Percentiles rank a stretch among this genome's conserved stretches.
These are phyloP conservation scores for Gouania willdenowi DNA, from an alignment of 2,797 vertebrate species.

Conservation along the genomic window DNA sequence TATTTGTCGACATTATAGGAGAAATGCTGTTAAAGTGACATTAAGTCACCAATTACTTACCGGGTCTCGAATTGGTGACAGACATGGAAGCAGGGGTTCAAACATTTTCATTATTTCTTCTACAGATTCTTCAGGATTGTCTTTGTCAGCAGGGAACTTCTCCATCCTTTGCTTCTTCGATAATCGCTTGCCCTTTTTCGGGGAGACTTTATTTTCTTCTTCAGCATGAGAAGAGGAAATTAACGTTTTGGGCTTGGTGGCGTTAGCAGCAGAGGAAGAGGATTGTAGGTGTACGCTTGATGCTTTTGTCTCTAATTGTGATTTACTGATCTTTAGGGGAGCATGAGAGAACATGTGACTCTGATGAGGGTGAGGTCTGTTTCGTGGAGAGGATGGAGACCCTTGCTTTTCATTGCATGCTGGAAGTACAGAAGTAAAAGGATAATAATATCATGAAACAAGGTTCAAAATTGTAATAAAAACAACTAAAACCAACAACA, in stretches of 20 bases:
- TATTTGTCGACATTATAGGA: too few relatives aligned
- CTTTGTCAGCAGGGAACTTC: constrained; percentile 2
- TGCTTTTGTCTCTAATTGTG: neutral
- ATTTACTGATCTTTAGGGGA: constrained; percentile 3
- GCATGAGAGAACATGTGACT: neutral
- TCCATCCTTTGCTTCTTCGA: constrained; percentile 19
- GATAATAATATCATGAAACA: neutral
- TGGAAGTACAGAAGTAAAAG: constrained; percentile 30
- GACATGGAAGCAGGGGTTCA: constrained; percentile 77
- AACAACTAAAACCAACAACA: neutral
- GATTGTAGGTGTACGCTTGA: constrained; percentile 7
- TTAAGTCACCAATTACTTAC: constrained; percentile 49
- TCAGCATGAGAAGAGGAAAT: neutral
- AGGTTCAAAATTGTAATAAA: neutral
- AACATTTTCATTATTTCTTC: constrained; percentile 78
- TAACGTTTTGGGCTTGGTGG: neutral
- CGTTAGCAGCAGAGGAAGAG: too few relatives aligned
- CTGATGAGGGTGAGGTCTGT: neutral
- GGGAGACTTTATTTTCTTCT: neutral
- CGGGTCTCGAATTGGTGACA: constrained; percentile 81
- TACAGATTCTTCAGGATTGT: constrained; percentile 19
- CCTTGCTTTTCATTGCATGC: constrained; percentile 14
- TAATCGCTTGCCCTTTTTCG: constrained; percentile 12
- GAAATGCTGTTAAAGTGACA: too few relatives aligned
- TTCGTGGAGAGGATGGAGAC: constrained; percentile 12